Evolutionary conservation across 2,888 invertebrate species (phyloP), one percentile per base, ranked within the genome.

Genomic region (Lissonota sp.): DNA sequence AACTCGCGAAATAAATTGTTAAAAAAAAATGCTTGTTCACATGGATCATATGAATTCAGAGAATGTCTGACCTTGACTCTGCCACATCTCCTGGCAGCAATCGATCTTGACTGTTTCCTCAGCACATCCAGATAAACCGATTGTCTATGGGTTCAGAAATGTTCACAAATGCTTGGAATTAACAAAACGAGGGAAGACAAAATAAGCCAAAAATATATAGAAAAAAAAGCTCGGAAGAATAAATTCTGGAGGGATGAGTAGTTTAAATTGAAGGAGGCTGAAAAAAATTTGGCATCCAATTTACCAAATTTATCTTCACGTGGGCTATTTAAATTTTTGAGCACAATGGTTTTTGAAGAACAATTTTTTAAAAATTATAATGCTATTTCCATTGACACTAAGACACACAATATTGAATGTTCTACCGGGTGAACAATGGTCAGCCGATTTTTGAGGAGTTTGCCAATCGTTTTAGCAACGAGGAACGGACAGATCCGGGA

Each of bases 91-190:
- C 94, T 96, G 93, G 96, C 96, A 94, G 96, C 96, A 93, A 97
- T 96, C 94, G 96, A 96, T 95, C 96, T 95, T 94, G 97, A 96
- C 94, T 96, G 96, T 91, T 95, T 96, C 93, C 96, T 95, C 94
- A 97, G 94, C 93, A 96, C 96, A 96, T 97, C 96, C 96, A 95
- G 95, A 93, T 93, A 94, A 93, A 87, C 86, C 84, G 88, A 86
- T 87, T 69, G 80, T 70, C 66, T 57, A 57, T 70, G 40, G 71
- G 64, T 77, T 78, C 40, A 79, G 67, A 69, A 70, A 49, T 67
- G 66, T 66, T 67, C 67, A 62, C 58, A 40, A 12, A 44, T 44
- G 62, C 14, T n/a, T 40, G 40, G 10, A 40, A 60, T 39, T 49
- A 10, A 49, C n/a, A 49, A 8, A 49, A 49, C 49, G 49, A 49